A percentile compares a stretch with the other conserved stretches of the same genome.
Evolutionary conservation across 2,888 invertebrate species (phyloP).

Genomic region (Poecilobothrus nobilitatus): DNA sequence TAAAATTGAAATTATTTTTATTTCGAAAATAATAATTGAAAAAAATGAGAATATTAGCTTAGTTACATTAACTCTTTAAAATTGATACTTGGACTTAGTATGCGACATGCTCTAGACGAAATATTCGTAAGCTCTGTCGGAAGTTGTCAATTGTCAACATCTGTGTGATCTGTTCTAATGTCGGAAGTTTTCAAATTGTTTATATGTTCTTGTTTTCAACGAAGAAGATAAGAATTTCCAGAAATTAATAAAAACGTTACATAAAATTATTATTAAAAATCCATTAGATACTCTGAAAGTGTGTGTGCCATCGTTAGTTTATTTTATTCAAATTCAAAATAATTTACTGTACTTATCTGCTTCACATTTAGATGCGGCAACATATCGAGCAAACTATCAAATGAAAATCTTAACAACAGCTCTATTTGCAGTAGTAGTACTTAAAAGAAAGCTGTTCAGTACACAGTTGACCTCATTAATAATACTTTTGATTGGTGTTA

Average conservation of each 20-base stretch:
- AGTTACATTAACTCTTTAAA: constrained; percentile 87
- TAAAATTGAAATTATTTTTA: no score
- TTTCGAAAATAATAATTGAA: no score
- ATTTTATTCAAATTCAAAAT: constrained; percentile 93
- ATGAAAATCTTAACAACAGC: constrained; percentile 95
- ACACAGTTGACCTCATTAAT: constrained; percentile 85
- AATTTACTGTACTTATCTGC: constrained; percentile 94
- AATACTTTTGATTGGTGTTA: constrained; percentile 70
- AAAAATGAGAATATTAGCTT: constrained; percentile 88
- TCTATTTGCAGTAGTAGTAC: constrained; percentile 83
- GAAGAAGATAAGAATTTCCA: constrained; percentile 59
- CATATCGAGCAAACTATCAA: constrained; percentile 98
- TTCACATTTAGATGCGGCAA: constrained; percentile 96
- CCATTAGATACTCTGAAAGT: constrained; percentile 82
- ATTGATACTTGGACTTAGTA: constrained; percentile 89
- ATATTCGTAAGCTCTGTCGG: constrained; percentile 85
- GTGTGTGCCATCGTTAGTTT: constrained; percentile 89
- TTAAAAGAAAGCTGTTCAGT: constrained; percentile 62
- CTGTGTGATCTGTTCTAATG: constrained; percentile 76
- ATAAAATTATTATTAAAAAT: constrained; percentile 68
- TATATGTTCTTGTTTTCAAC: constrained; percentile 70
- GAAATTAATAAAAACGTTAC: constrained; percentile 55
- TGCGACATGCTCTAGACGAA: constrained; percentile 85
- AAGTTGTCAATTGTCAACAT: not conserved
- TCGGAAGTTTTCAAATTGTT: constrained; percentile 80